Conservation (phyloP, 2,888 invertebrate species). For the Mythimna ferrago region DNA sequence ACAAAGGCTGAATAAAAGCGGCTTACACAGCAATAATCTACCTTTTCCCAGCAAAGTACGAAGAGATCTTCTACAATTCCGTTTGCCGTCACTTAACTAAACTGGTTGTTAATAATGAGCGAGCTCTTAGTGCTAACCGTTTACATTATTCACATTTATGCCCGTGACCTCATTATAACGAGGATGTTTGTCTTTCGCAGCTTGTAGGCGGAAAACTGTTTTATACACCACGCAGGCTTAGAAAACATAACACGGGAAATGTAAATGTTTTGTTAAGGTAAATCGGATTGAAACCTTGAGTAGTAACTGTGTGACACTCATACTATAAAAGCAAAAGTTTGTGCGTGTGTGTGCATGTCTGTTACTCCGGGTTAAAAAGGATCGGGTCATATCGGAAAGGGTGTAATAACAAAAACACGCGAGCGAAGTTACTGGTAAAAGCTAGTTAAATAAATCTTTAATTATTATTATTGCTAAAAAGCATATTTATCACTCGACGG, state of each 20-base stretch:
- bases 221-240: not conserved
- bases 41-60: conserved; percentile 33
- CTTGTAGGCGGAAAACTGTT: conserved; percentile 14
- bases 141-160: conserved; percentile 68
- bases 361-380: too few species aligned
- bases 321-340: not conserved
- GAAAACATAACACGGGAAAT: not conserved
- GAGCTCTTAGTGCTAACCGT: conserved; percentile 68
- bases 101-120: conserved; percentile 67
- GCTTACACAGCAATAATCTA: conserved; percentile 21
- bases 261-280: not conserved
- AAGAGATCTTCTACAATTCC: conserved; percentile 42
- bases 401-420: too few species aligned
- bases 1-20: not conserved
- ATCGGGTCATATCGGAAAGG: too few species aligned
- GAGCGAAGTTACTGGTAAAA: too few species aligned
- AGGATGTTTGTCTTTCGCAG: conserved; percentile 15
- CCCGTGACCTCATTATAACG: conserved; percentile 50
- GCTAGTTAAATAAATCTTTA: too few species aligned
- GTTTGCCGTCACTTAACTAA: conserved; percentile 59
- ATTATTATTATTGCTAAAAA: too few species aligned
- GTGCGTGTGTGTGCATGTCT: too few species aligned
- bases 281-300: not conserved
- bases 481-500: too few species aligned
- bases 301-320: not conserved